phyloP scores from a whole-genome alignment of 2,888 invertebrate species.

The Acrocera orbiculus region DNA sequence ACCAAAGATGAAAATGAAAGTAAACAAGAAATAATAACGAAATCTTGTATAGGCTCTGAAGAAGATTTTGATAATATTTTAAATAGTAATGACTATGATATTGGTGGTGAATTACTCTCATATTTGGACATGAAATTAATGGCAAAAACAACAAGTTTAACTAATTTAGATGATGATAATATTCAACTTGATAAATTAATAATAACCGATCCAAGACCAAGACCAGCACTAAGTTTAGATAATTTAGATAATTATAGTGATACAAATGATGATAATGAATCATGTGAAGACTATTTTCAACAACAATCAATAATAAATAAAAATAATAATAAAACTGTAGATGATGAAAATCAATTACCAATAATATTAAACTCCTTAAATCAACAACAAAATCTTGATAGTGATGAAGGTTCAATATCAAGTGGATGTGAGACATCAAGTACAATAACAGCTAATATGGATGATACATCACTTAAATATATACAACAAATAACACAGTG shows the following conservation, averaged over 20 bases:
- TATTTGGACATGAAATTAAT: constrained; percentile 30
- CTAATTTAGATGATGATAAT: constrained; percentile 17
- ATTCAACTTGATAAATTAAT: background rate
- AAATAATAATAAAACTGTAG: background rate
- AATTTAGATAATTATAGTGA: constrained; percentile 18
- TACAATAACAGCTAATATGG: constrained; percentile 40
- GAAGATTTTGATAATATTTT: constrained; percentile 30
- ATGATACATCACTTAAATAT: constrained; percentile 25
- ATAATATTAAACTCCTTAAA: background rate
- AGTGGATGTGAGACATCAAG: constrained; percentile 68
- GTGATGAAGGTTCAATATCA: constrained; percentile 59
- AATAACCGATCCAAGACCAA: constrained; percentile 2
- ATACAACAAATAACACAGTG: no score
- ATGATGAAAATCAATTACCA: background rate
- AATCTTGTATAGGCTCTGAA: constrained; percentile 19
- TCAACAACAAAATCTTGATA: constrained; percentile 32
- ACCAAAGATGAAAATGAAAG: background rate
- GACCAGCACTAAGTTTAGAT: constrained; percentile 12
- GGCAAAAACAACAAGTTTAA: constrained; percentile 22
- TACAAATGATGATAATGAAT: constrained; percentile 20
- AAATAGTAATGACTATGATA: constrained; percentile 21
- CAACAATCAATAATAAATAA: constrained; percentile 22
- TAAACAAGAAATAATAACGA: background rate
- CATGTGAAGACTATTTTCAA: constrained; percentile 23
- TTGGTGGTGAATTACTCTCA: constrained; percentile 25